Base-by-base conservation (phyloP, 2,113 vertebrate genomes). In the Heloderma charlesbogerti region DNA sequence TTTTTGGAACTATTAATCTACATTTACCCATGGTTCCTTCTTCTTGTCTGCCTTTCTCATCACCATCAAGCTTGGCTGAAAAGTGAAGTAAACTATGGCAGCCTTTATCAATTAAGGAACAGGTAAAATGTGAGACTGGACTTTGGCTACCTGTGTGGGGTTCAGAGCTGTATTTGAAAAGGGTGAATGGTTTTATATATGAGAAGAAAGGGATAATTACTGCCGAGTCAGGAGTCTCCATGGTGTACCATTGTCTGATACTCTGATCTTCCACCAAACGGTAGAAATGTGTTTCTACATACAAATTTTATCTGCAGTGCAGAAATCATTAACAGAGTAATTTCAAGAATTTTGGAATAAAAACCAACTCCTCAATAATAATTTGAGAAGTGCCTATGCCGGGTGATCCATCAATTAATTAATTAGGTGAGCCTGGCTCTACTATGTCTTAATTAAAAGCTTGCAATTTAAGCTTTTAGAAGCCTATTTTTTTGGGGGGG, bases 371-470 rank as follows among this genome's bases (percentile, higher is more conserved):
- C 48, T 43, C 88, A 82, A 66, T 74, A 63, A 79, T 79, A 93
- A 86, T 88, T 90, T 90, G 31, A 93, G 83, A 0, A 0, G 71
- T 84, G 72, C 84, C 66, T 86, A 84, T 75, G 67, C 89, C 40
- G 43, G 37, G 15, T 82, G 94, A 93, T 63, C 84, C 90, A 93
- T 91, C 79, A 34, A 91, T 93, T 92, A 88, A 93, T 92, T 90
- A 93, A 95, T 88, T 88, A 80, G 51, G 22, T 86, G 43, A 92
- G 57, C 7, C 86, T 92, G 66, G 54, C 63, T 20, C 0, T 89
- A 20, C 43, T 51, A 48, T 88, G 51, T 91, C 92, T 90, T 92
- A 95, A 95, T 96, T 94, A 94, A 79, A 71, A 89, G 22, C n/a
- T 91, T 31, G 67, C 87, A 34, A 93, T 85, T 90, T 92, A 87